Percentiles rank a stretch among this genome's conserved stretches.
These are phyloP conservation scores for Frankliniella fusca DNA, from an alignment of 2,888 invertebrate genomes.

Conservation along the genomic window DNA sequence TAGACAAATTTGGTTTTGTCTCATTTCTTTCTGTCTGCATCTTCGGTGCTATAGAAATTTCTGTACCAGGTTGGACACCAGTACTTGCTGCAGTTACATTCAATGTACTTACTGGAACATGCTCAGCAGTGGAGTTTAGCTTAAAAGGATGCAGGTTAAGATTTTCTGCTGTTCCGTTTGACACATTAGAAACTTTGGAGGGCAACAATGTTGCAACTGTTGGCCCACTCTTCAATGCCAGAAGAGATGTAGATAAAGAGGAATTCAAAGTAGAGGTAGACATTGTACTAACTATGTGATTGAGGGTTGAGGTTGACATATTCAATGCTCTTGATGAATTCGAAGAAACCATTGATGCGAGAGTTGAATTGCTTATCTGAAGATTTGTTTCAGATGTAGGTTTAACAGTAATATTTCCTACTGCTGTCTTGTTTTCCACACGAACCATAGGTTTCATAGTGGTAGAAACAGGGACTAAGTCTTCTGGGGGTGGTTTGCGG, in stretches of 20 bases:
- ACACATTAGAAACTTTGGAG: not conserved
- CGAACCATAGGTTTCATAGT: conserved; percentile 32
- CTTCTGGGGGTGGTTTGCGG: conserved; percentile 36
- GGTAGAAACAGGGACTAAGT: conserved; percentile 33
- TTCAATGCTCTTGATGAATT: not conserved
- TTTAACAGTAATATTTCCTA: not conserved
- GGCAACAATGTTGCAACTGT: not conserved
- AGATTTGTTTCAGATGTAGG: not conserved
- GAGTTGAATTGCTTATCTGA: not conserved
- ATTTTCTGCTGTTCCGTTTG: not conserved
- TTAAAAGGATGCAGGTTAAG: not conserved
- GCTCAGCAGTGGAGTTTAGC: not conserved
- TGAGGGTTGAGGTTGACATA: not conserved
- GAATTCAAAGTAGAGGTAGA: not conserved
- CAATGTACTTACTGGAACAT: too few relatives aligned
- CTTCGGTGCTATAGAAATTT: not conserved
- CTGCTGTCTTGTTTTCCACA: conserved; percentile 20
- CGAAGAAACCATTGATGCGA: not conserved
- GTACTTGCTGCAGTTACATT: not conserved
- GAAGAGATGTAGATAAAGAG: not conserved
- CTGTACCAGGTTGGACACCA: not conserved
- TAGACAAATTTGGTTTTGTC: not conserved
- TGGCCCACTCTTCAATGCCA: not conserved
- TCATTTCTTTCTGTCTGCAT: not conserved
- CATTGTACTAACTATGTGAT: not conserved